Evolutionary conservation across 35 echinoderm and acorn worm genomes (phyloP).

Genomic region (Ophioderma brevispina): DNA sequence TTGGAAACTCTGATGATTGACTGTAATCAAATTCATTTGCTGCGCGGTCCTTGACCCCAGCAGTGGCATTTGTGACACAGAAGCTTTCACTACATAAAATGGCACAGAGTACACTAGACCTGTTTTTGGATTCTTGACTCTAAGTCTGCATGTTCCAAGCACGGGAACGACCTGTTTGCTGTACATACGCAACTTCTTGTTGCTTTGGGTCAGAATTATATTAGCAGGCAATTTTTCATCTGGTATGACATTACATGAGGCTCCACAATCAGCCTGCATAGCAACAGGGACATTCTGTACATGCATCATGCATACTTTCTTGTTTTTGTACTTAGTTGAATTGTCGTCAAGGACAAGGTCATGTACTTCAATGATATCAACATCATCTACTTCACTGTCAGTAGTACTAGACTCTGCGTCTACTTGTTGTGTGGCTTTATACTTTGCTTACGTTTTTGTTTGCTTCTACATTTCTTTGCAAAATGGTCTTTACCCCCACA

Average conservation of each 20-base stretch:
- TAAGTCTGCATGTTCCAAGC: not conserved
- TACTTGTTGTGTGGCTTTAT: not conserved
- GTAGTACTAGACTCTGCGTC: not conserved
- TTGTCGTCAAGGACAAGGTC: not conserved
- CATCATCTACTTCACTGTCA: not conserved
- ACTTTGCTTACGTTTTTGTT: no score
- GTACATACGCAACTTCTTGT: not conserved
- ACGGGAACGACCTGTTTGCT: not conserved
- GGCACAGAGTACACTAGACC: not conserved
- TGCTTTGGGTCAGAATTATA: not conserved
- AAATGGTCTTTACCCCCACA: constrained; percentile 31
- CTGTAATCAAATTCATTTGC: not conserved
- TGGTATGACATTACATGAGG: not conserved
- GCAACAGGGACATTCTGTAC: no score
- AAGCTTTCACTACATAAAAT: not conserved
- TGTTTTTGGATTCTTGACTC: not conserved
- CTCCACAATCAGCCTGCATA: no score
- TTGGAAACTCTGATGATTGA: not conserved
- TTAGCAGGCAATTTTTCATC: not conserved
- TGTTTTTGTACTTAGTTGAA: not conserved
- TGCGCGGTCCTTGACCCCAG: not conserved
- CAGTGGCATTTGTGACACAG: not conserved
- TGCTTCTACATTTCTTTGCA: constrained; percentile 1
- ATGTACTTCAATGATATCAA: not conserved
- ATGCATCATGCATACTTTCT: not conserved